Base-by-base conservation (phyloP, 2,797 vertebrate genomes). In the Mormyrus hasselquistii region DNA sequence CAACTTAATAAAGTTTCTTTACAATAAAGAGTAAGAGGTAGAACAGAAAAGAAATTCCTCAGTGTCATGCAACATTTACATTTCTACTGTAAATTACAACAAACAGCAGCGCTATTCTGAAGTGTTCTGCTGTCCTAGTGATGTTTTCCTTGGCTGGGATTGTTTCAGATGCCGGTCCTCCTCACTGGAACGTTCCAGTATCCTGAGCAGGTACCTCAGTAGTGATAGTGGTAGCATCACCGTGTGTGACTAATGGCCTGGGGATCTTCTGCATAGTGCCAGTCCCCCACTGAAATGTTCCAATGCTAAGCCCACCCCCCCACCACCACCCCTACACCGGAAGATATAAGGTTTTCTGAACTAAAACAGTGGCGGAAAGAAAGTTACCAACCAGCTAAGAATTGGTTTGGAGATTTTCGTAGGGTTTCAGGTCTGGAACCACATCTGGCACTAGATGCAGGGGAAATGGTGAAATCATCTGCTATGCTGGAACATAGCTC, bases 41-140 rank as follows among this genome's bases (percentile, higher is more conserved):
- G 57, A 10, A 44, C 22, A 22, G 29, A 52, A 41, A 86, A 34
- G 29, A 65, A 38, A 52, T 86, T 44, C 79, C 25, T 89, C 82
- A 89, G 59, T 44, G 69, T 73, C 55, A 22, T 47, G 29, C 59
- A 89, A 89, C 59, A 57, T 55, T 29, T 85, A 50, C 34, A 84
- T 59, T 89, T 69, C 49, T 49, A 53, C 44, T 53, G 16, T 4
- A 86, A 69, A 89, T 86, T 12, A 84, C 69, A 38, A 69, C 25
- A 25, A 53, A 53, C 9, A 25, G 57, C 83, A 73, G 73, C 49
- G 52, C 25, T 47, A n/a, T 83, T 85, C 44, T n/a, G 29, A 76
- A 29, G 9, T 38, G 47, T 19, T 65, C 19, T 88, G 34, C 38
- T 79, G 76, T 22, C 76, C 76, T 29, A 88, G 87, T 22, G 25